Evolutionary conservation across 1,140 invertebrate species (phyloP).

Genomic region (Drosophila sucinea): DNA sequence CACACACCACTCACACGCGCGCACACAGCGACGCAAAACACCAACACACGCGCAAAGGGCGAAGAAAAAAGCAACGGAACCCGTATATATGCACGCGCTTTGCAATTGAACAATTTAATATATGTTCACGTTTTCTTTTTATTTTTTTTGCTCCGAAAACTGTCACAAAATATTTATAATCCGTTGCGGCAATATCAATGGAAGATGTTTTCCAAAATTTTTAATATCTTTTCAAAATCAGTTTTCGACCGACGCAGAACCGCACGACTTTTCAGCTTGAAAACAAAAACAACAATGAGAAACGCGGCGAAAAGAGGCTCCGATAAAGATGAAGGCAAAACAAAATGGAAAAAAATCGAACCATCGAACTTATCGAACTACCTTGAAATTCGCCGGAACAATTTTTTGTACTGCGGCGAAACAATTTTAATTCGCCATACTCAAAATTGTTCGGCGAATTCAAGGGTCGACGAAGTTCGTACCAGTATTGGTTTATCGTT

Average conservation of each 20-base stretch:
- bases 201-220: neutral
- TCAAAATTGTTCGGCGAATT: too few relatives aligned
- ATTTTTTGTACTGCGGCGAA: too few relatives aligned
- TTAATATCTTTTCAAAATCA: conserved; percentile 3
- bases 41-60: conserved; percentile 43
- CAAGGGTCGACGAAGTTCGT: too few relatives aligned
- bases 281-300: conserved; percentile 11
- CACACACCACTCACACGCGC: conserved; percentile 51
- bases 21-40: conserved; percentile 43
- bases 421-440: too few relatives aligned
- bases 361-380: too few relatives aligned
- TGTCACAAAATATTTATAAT: neutral
- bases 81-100: conserved; percentile 79
- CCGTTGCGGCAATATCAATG: neutral
- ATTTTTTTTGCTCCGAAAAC: conserved; percentile 21
- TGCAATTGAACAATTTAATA: conserved; percentile 32
- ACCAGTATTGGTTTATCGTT: too few relatives aligned
- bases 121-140: conserved; percentile 22
- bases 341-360: too few relatives aligned
- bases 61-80: conserved; percentile 64
- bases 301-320: neutral
- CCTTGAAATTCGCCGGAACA: too few relatives aligned
- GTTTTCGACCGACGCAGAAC: neutral
- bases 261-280: conserved; percentile 6
- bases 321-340: too few relatives aligned